Conservation (phyloP, 1,140 invertebrate genomes). For the Homalodisca vitripennis region DNA sequence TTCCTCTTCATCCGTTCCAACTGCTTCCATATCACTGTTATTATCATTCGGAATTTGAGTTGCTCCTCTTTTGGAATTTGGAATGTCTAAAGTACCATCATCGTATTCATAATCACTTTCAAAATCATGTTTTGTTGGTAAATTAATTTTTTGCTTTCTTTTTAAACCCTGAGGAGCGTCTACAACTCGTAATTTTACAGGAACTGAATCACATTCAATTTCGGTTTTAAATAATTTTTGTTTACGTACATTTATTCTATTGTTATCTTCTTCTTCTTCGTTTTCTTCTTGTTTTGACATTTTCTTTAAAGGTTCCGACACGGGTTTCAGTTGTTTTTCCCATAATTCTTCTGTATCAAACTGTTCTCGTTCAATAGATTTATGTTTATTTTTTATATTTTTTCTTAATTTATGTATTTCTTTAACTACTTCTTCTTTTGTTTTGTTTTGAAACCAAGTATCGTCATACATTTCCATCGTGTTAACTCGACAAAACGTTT, state of each 20-base stretch:
- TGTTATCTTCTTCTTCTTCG: not conserved
- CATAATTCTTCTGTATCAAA: slow-evolving; percentile 4
- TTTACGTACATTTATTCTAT: not conserved
- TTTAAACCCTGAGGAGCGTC: not conserved
- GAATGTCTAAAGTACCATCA: not conserved
- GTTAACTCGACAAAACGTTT: not conserved
- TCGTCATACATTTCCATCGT: not conserved
- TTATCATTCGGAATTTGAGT: not conserved
- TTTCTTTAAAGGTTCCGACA: not conserved
- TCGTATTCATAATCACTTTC: too few relatives aligned
- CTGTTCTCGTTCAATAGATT: not conserved
- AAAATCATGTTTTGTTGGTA: too few relatives aligned
- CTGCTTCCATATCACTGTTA: not conserved
- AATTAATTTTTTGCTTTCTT: not conserved
- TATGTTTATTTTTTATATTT: slow-evolving; percentile 17
- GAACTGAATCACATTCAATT: not conserved
- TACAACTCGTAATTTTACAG: not conserved
- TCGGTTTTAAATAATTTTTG: not conserved
- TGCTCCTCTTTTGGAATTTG: not conserved
- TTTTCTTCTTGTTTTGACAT: slow-evolving; percentile 15
- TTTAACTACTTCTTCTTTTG: slow-evolving; percentile 10
- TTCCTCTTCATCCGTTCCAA: not conserved
- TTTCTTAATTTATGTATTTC: not conserved
- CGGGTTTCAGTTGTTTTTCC: not conserved
- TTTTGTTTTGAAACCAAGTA: slow-evolving; percentile 4